These are phyloP conservation scores for Nasua narica DNA, from an alignment of 2,797 vertebrate species.

Conservation along the genomic window DNA sequence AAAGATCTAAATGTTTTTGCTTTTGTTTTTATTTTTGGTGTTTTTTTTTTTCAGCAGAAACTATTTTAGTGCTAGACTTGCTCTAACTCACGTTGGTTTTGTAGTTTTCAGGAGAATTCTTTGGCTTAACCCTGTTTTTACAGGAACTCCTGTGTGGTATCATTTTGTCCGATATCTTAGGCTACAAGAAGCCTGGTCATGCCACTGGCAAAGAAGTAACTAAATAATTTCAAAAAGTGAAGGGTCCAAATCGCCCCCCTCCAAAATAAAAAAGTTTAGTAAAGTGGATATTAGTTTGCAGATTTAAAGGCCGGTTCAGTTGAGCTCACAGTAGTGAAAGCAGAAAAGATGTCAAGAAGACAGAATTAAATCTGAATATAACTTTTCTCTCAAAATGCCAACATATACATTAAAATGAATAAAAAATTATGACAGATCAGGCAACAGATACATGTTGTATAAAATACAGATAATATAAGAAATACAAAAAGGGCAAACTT, in stretches of 20 bases:
- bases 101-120: background rate
- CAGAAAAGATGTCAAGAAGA: background rate
- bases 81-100: background rate
- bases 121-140: background rate
- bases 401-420: background rate
- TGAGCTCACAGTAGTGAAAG: background rate
- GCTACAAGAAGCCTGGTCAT: background rate
- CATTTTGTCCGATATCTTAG: background rate
- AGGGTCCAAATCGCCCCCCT: background rate
- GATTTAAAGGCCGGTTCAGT: background rate
- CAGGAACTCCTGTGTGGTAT: background rate
- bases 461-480: background rate
- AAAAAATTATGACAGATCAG: background rate
- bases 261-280: background rate
- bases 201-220: background rate
- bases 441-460: background rate
- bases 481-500: background rate
- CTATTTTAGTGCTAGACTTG: background rate
- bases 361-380: background rate
- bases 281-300: background rate
- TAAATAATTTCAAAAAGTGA: background rate
- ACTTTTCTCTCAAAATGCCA: background rate
- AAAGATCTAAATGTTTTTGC: background rate
- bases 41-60: background rate
- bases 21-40: background rate